These are phyloP conservation scores for Gonocerus acuteangulatus DNA, from an alignment of 2,888 invertebrate genomes.

Conservation along the genomic window DNA sequence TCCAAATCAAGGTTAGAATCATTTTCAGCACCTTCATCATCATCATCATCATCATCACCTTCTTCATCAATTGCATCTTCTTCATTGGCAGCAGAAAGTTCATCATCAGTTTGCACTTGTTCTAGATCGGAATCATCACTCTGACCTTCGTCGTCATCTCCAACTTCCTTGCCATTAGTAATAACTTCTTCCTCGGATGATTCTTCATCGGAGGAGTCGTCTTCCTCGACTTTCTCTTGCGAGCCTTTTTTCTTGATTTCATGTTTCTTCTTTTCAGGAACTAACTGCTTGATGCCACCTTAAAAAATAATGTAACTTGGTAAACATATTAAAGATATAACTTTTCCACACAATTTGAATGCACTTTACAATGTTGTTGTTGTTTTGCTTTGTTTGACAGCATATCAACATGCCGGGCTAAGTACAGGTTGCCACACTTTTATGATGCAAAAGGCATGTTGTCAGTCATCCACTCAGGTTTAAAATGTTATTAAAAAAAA, in stretches of 20 bases:
- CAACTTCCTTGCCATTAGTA: constrained; percentile 39
- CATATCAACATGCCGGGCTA: no score
- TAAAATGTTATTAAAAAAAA: no score
- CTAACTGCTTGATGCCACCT: constrained; percentile 23
- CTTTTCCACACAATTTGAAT: no score
- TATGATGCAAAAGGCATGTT: no score
- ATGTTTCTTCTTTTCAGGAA: constrained; percentile 31
- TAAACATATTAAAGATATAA: no score
- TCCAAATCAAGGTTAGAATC: constrained; percentile 45
- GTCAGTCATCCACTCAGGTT: no score
- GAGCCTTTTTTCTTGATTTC: constrained; percentile 22
- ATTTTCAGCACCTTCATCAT: constrained; percentile 46
- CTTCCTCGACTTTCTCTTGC: constrained; percentile 1
- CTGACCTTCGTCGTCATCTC: neutral
- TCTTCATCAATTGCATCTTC: constrained; percentile 37
- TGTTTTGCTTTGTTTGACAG: no score
- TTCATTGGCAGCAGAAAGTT: constrained; percentile 39
- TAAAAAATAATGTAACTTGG: no score
- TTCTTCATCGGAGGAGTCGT: constrained; percentile 39
- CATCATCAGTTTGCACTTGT: constrained; percentile 39
- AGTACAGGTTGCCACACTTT: no score
- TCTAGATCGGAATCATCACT: constrained; percentile 41
- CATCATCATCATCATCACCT: constrained; percentile 37
- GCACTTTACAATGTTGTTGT: no score
- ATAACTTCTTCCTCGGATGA: constrained; percentile 30